Evolutionary conservation across 2,888 invertebrate genomes (phyloP), one percentile per base, ranked within the genome.

Genomic region (Agriopis leucophaearia): DNA sequence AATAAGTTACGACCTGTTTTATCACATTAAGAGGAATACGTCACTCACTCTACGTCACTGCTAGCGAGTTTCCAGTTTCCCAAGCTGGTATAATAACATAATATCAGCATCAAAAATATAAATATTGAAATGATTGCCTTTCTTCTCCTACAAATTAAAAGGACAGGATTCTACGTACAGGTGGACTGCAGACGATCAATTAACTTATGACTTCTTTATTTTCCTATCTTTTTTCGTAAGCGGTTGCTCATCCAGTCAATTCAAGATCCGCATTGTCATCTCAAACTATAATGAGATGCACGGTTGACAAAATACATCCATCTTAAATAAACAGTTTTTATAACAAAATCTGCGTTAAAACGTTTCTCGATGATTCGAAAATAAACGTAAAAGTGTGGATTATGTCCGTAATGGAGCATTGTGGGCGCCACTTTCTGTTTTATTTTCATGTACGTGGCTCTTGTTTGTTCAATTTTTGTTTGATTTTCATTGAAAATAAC

Each of bases 241-340:
- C n/a, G 16, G 50, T 45, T 12, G 27, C 69, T 27, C 69, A 74
- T 80, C 79, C 59, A 78, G 77, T 58, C 38, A 59, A 58, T 40
- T 71, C 36, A 52, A 18, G 16, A 61, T 69, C 74, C 40, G 63
- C 57, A 69, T 57, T 42, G 72, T 78, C 75, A 80, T 82, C 77
- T 74, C 61, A 59, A 64, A 77, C 76, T 82, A 78, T 88, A 90
- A 90, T 90, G 87, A 89, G 87, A 88, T 84, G 88, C 88, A 86
- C 88, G 87, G 87, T 88, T 90, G 89, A 90, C 90, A 88, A 88
- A 89, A 85, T 86, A 83, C 81, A 80, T 76, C 78, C 73, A 75
- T 70, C 64, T 69, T 75, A 75, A 81, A 82, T 78, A 83, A 81
- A 81, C 77, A 77, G 50, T 69, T 50, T 50, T 50, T 83, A 68